Base-by-base conservation (phyloP, 2,113 vertebrate genomes). In the Brachypodius melanocephalos region DNA sequence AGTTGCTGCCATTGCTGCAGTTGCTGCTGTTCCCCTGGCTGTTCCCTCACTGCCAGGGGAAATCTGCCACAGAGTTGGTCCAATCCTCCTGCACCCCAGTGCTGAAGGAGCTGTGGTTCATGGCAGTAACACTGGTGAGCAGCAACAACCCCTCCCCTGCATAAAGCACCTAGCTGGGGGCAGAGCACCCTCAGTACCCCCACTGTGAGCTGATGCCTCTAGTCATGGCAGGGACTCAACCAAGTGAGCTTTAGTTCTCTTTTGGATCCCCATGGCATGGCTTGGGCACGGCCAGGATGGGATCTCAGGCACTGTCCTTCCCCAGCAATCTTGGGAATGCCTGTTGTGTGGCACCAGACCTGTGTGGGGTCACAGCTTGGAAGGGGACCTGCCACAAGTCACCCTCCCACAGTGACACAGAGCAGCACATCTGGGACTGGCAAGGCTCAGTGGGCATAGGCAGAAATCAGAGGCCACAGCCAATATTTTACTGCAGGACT, bases 351-450 rank as follows among this genome's bases (percentile, higher is more conserved):
- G 32, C 2, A 21, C 13, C 40, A 76, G 51, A 55, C 22, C 24
- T 15, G 0, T 3, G 20, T 9, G 3, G 20, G 38, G 62, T 46
- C 38, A 34, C 62, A 71, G 40, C n/a, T 61, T 7, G 3, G 52
- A 58, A 63, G 10, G 22, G 17, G 40, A 55, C 28, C 11, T 17
- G 22, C 26, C 3, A 10, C 51, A 42, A 24, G 21, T 14, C 2
- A 12, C 45, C 54, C 67, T 15, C 29, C n/a, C 17, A 3, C 32
- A 54, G 52, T 0, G 0, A 21, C 65, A 34, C 29, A 34, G 48
- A 38, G 19, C 55, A 34, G 12, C 0, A 1, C 7, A 46, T 25
- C 51, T 12, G 32, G 17, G 18, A 48, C 65, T n/a, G 55, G 55
- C 0, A 0, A n/a, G 61, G 45, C 42, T n/a, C 49, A 32, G 49